A percentile compares a stretch with the other conserved stretches of the same genome.
phyloP scores from a whole-genome alignment of 2,113 vertebrate genomes.

The Struthio camelus region DNA sequence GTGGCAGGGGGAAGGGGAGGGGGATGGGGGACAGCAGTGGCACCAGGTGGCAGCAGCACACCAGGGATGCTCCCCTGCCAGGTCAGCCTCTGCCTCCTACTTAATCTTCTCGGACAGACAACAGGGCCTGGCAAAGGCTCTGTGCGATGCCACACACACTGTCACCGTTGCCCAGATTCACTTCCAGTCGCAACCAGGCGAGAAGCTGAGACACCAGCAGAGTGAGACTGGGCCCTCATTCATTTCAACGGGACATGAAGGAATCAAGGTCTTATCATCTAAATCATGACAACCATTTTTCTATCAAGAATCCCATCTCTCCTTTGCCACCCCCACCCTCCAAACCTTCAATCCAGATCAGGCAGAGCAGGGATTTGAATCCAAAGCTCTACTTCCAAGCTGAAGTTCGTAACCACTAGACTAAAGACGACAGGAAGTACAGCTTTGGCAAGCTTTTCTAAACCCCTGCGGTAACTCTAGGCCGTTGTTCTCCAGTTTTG shows the following conservation, averaged over 20 bases:
- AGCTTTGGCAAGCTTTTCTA: constrained; percentile 3
- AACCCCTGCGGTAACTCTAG: not conserved
- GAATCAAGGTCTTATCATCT: not conserved
- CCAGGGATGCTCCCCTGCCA: not conserved
- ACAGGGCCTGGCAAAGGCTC: not conserved
- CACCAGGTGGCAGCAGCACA: constrained; percentile 63
- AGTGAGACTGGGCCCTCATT: not conserved
- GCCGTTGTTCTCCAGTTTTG: constrained; percentile 1
- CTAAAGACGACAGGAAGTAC: not conserved
- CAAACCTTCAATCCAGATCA: not conserved
- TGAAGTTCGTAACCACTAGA: not conserved
- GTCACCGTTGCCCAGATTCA: rapidly evolving
- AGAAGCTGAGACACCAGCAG: not conserved
- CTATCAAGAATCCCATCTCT: not conserved
- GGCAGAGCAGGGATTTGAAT: not conserved
- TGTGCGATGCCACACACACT: rapidly evolving
- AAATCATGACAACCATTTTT: not conserved
- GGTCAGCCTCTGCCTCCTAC: not conserved
- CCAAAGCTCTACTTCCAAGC: not conserved
- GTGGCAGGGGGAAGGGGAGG: too few species aligned
- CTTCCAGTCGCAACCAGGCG: not conserved
- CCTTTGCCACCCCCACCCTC: not conserved
- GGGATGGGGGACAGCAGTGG: not conserved
- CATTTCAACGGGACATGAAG: not conserved
- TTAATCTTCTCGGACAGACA: not conserved